phyloP scores from a whole-genome alignment of 2,888 invertebrate genomes.

The Morinoia aosen region DNA sequence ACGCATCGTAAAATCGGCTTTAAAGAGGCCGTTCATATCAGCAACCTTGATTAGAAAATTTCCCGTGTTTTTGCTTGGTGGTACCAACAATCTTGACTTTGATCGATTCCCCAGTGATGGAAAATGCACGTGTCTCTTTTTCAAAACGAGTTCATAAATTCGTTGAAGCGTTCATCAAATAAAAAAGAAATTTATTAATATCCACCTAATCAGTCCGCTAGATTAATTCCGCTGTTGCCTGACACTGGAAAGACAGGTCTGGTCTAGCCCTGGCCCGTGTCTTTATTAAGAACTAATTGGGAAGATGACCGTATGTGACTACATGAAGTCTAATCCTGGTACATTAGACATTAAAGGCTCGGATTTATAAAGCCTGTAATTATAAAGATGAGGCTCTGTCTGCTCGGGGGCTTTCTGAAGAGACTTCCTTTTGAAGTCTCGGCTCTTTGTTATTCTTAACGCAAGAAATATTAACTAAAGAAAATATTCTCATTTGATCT shows the following conservation, averaged over 20 bases:
- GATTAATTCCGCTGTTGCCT: background rate
- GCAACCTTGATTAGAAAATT: background rate
- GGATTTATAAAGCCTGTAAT: constrained; percentile 7
- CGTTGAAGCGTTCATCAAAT: background rate
- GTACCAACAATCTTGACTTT: background rate
- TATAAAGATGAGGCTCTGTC: constrained; percentile 27
- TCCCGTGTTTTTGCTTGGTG: background rate
- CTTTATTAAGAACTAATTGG: background rate
- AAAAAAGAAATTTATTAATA: background rate
- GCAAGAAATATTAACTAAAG: background rate
- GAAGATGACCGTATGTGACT: background rate
- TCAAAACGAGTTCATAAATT: background rate
- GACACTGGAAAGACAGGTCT: background rate
- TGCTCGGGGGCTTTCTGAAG: background rate
- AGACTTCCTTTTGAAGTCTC: constrained; percentile 8
- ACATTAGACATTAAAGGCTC: constrained; percentile 15
- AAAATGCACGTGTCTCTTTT: background rate
- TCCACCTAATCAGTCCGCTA: background rate
- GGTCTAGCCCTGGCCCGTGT: background rate
- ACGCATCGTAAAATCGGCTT: background rate
- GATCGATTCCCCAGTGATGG: background rate
- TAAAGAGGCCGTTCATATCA: background rate
- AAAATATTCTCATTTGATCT: constrained; percentile 1
- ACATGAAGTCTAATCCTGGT: background rate
- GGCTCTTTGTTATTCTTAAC: constrained; percentile 26